Conservation (phyloP, 2,888 invertebrate species). For the Harpalus rufipes region DNA sequence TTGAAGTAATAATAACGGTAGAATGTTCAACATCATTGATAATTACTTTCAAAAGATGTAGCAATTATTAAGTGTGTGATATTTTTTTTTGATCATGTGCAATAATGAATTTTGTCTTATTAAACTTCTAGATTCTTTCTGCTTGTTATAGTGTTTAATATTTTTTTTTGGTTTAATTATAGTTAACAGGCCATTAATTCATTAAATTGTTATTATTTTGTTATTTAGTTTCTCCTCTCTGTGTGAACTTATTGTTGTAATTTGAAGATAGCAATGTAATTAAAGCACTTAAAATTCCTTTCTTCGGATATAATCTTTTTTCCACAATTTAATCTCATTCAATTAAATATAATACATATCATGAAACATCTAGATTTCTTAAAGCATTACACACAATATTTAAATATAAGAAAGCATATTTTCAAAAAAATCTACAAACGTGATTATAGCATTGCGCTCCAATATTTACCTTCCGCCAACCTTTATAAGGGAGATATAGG, state of each 20-base stretch:
- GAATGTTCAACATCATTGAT: slow-evolving; percentile 44
- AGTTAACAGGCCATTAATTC: slow-evolving; percentile 48
- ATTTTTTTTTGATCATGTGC: slow-evolving; percentile 25
- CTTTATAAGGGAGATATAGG: too few species aligned
- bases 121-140: slow-evolving; percentile 30
- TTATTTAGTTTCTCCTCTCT: slow-evolving; percentile 39
- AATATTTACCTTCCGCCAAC: too few species aligned
- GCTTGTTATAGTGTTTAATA: slow-evolving; percentile 17
- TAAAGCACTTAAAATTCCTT: slow-evolving; percentile 22
- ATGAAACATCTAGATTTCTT: too few species aligned
- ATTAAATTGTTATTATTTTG: slow-evolving; percentile 42
- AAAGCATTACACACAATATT: too few species aligned
- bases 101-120: slow-evolving; percentile 26
- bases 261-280: slow-evolving; percentile 38
- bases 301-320: not conserved
- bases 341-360: not conserved
- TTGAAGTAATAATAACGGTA: slow-evolving; percentile 14
- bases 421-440: too few species aligned
- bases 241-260: slow-evolving; percentile 41
- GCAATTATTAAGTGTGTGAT: slow-evolving; percentile 45
- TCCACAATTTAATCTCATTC: not conserved
- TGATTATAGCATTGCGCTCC: too few species aligned
- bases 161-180: slow-evolving; percentile 29
- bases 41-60: slow-evolving; percentile 42
- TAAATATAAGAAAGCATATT: too few species aligned